phyloP scores from a whole-genome alignment of 1,140 invertebrate genomes.

The Panonychus citri region DNA sequence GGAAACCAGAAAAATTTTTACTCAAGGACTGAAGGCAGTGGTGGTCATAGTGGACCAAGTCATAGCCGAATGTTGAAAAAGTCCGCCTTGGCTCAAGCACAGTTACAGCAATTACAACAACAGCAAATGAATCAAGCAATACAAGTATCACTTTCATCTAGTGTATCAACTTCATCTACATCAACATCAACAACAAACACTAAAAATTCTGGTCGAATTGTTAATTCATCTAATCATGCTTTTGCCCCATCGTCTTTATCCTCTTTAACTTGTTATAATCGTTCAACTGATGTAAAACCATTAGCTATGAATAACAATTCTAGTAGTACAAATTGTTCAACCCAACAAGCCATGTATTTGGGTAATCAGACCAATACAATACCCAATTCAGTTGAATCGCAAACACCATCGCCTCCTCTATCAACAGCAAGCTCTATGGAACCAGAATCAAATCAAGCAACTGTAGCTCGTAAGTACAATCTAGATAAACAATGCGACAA shows the following conservation, averaged over 20 bases:
- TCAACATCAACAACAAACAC: no score
- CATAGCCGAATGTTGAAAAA: not conserved
- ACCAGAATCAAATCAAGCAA: not conserved
- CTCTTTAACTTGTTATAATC: not conserved
- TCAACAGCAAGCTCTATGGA: not conserved
- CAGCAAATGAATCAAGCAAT: not conserved
- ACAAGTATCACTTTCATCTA: not conserved
- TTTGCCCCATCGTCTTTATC: not conserved
- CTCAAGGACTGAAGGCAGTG: not conserved
- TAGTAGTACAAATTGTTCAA: not conserved
- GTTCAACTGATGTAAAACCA: no score
- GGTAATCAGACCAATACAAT: not conserved
- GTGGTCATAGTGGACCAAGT: not conserved
- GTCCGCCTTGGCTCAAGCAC: not conserved
- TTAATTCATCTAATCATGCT: not conserved
- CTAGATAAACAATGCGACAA: no score
- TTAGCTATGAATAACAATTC: no score
- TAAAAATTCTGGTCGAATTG: not conserved
- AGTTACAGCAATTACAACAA: no score
- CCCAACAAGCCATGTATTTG: not conserved
- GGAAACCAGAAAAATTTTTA: not conserved
- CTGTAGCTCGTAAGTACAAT: not conserved
- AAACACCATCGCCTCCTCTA: not conserved
- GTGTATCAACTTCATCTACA: not conserved
- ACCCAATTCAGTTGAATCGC: not conserved